Percentiles rank a stretch among this genome's conserved stretches.
phyloP scores from a whole-genome alignment of 2,888 invertebrate species.

The Clostera curtula region DNA sequence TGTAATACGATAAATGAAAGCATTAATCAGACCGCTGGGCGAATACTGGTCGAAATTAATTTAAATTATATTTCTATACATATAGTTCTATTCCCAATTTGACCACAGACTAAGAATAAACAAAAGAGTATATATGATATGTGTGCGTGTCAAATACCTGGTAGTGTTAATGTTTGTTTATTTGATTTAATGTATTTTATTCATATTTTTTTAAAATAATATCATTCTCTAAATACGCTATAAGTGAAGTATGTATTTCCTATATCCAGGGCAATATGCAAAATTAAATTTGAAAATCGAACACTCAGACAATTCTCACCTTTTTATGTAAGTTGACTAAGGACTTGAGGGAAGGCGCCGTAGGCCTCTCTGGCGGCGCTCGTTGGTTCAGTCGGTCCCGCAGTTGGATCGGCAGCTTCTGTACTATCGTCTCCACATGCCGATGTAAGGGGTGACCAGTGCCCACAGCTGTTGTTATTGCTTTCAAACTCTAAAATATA shows the following conservation, averaged over 20 bases:
- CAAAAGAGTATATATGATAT: too few relatives aligned
- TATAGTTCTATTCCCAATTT: too few relatives aligned
- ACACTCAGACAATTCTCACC: slow-evolving; percentile 58
- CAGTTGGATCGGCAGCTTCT: slow-evolving; percentile 88
- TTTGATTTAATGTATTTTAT: too few relatives aligned
- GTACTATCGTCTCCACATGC: slow-evolving; percentile 91
- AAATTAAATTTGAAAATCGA: too few relatives aligned
- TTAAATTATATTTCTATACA: background rate
- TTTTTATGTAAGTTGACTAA: slow-evolving; percentile 93
- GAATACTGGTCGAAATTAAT: background rate
- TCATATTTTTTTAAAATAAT: too few relatives aligned
- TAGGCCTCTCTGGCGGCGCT: slow-evolving; percentile 72
- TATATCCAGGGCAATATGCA: too few relatives aligned
- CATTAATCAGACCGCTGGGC: background rate
- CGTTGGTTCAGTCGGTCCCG: slow-evolving; percentile 81
- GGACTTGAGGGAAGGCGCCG: slow-evolving; percentile 84
- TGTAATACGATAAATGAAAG: too few relatives aligned
- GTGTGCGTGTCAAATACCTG: too few relatives aligned
- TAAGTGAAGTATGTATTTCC: too few relatives aligned
- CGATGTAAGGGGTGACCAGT: slow-evolving; percentile 83
- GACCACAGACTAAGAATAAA: too few relatives aligned
- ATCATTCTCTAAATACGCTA: too few relatives aligned
- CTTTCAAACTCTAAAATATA: slow-evolving; percentile 82
- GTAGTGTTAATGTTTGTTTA: too few relatives aligned
- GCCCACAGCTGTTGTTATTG: slow-evolving; percentile 84